Evolutionary conservation across 1,140 invertebrate species (phyloP).

Genomic region (Nephotettix cincticeps): DNA sequence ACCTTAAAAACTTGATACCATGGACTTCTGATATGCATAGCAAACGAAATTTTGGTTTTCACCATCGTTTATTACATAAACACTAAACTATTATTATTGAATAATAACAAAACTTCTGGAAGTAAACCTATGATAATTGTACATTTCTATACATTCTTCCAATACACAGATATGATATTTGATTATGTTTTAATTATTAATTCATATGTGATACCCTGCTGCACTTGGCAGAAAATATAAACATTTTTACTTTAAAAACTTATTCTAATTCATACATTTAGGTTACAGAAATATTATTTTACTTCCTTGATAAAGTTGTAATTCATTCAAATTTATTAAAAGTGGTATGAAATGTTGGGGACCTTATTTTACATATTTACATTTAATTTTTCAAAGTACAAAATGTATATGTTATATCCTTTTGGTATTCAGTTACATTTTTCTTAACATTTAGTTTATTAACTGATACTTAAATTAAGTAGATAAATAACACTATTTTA

Average conservation of each 20-base stretch:
- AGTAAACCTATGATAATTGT: not conserved
- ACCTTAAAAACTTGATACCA: slow-evolving; percentile 6
- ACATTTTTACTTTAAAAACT: not conserved
- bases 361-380: too few relatives aligned
- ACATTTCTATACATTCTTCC: not conserved
- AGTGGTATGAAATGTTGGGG: too few relatives aligned
- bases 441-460: too few relatives aligned
- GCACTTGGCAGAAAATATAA: not conserved
- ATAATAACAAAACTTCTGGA: not conserved
- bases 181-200: slow-evolving; percentile 5
- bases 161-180: slow-evolving; percentile 10
- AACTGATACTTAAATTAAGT: too few relatives aligned
- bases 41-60: not conserved
- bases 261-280: not conserved
- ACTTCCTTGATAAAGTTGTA: too few relatives aligned
- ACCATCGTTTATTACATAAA: not conserved
- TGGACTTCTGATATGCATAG: not conserved
- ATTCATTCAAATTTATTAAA: too few relatives aligned
- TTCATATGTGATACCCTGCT: not conserved
- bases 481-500: too few relatives aligned
- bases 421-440: too few relatives aligned
- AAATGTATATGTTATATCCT: too few relatives aligned
- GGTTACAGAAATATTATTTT: too few relatives aligned
- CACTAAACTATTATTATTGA: slow-evolving; percentile 2
- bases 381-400: too few relatives aligned